Percentiles rank a stretch among this genome's conserved stretches.
These are phyloP conservation scores for Martes martes DNA, from an alignment of 2,113 vertebrate species.

Conservation along the genomic window DNA sequence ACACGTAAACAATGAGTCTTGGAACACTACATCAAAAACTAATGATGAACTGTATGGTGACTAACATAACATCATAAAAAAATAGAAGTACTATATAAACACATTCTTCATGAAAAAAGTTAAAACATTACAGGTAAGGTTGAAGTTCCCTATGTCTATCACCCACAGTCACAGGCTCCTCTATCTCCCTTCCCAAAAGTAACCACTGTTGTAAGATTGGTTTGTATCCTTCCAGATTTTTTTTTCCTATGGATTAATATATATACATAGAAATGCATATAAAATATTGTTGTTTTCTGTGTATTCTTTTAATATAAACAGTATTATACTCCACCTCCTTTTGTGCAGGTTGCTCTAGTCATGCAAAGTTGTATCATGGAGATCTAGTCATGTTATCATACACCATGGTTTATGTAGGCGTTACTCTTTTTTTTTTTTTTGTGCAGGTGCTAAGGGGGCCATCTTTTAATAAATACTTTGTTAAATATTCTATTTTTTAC, in stretches of 20 bases:
- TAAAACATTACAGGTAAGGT: not conserved
- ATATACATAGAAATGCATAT: not conserved
- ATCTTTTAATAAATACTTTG: not conserved
- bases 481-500: not conserved
- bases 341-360: not conserved
- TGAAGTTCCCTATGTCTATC: not conserved
- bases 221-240: not conserved
- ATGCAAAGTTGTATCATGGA: not conserved
- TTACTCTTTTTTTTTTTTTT: not conserved
- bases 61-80: not conserved
- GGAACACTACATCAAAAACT: too few species aligned
- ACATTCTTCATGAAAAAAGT: not conserved
- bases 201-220: not conserved
- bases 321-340: not conserved
- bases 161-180: not conserved
- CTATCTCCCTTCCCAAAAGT: not conserved
- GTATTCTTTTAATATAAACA: constrained; percentile 22
- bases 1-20: too few species aligned
- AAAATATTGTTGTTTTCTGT: not conserved
- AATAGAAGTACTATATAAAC: not conserved
- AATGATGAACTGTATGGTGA: too few species aligned
- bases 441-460: not conserved
- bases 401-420: not conserved
- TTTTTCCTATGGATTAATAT: not conserved
- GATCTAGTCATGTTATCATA: not conserved